Base-by-base conservation (phyloP, 2,888 invertebrate species). In the Drosophila acutilabella region DNA sequence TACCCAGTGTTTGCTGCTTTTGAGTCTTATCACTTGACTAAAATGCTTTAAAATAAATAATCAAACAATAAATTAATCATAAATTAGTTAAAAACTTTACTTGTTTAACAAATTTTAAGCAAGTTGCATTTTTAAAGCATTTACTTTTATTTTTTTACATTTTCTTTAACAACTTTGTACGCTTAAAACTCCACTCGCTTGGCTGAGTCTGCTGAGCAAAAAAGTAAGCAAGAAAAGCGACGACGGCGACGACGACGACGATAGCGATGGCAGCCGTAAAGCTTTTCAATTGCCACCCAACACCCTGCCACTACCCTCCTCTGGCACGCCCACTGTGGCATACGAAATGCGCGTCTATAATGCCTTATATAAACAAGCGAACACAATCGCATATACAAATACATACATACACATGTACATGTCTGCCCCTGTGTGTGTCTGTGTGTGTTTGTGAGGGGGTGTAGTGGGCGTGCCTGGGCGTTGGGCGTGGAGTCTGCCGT, bases 211-310 rank as follows among this genome's bases (percentile, higher is more conserved):
- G 69, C 74, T 76, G 62, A 36, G 52, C 71, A 65, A 85, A 80
- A 69, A 69, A 82, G 81, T 71, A 88, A 82, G 88, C 83, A 69
- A 83, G 78, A 72, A 83, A 83, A 88, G 71, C 18, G 18, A 18
- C 18, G 18, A 68, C 57, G 52, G 50, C 54, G 61, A 45, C 40
- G 68, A 56, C 60, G 64, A 41, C 40, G 68, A 52, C 60, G 64
- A 41, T 60, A 54, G 53, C 65, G 75, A 64, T 62, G 65, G 77
- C 69, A 82, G 87, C 74, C 72, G 83, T 76, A 88, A 86, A 86
- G 86, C 86, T 86, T 89, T 86, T 89, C 89, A 86, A 89, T 86
- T 86, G 89, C 86, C 86, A 89, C 86, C 86, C 88, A 11, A 13
- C 8, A 8, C 8, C 36, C 13, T 13, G 36, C 36, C 13, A 36